Conservation (phyloP, 1,140 invertebrate genomes). For the Drosophila bipectinata region DNA sequence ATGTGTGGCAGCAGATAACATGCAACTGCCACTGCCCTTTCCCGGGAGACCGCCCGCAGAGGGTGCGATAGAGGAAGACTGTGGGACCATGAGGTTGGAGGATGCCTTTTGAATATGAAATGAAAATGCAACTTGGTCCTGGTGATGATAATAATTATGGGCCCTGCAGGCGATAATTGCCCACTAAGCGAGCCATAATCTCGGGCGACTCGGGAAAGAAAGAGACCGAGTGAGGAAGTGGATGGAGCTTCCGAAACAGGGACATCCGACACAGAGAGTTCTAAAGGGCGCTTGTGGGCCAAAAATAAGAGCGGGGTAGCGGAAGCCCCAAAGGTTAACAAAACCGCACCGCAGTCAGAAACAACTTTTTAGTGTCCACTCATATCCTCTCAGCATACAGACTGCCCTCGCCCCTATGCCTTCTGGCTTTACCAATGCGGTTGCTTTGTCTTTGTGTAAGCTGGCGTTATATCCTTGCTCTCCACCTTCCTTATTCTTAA, state of each 20-base stretch:
- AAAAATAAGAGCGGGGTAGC: constrained; percentile 7
- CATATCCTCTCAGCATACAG: constrained; percentile 25
- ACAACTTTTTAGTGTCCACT: constrained; percentile 49
- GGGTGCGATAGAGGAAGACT: background rate
- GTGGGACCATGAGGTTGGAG: background rate
- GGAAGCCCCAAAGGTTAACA: constrained; percentile 51
- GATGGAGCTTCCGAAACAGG: background rate
- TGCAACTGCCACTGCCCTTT: constrained; percentile 31
- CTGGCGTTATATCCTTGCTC: constrained; percentile 26
- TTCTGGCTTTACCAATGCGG: constrained; percentile 19
- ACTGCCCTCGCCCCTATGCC: background rate
- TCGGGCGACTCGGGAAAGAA: constrained; percentile 17
- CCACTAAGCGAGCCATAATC: constrained; percentile 74
- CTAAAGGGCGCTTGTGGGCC: constrained; percentile 12
- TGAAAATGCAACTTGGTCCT: constrained; percentile 72
- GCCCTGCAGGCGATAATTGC: constrained; percentile 78
- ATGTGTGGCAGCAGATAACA: constrained; percentile 63
- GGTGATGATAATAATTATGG: constrained; percentile 70
- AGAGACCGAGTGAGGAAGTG: background rate
- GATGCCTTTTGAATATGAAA: constrained; percentile 74
- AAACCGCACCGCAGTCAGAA: constrained; percentile 55
- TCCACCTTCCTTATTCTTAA: background rate
- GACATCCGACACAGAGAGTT: background rate
- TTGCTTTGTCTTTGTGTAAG: constrained; percentile 45
- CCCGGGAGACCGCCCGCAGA: constrained; percentile 19